A percentile compares a stretch with the other conserved stretches of the same genome.
phyloP scores from a whole-genome alignment of 1,140 invertebrate genomes.

The Babylonia areolata region DNA sequence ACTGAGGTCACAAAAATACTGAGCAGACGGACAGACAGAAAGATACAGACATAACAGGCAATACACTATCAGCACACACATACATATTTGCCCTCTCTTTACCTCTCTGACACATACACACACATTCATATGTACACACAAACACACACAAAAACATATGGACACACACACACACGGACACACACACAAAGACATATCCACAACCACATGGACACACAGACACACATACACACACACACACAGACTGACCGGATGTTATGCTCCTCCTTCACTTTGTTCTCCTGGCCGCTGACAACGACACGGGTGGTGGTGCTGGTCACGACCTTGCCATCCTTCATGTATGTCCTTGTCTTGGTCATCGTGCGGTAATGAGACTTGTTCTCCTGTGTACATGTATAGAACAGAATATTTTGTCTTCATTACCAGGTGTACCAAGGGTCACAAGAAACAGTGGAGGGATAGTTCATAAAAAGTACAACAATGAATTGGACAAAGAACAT shows the following conservation, averaged over 20 bases:
- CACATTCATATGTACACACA: constrained; percentile 11
- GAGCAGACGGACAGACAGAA: not conserved
- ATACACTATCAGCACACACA: not conserved
- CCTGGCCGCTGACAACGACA: constrained; percentile 94
- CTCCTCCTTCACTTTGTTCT: constrained; percentile 81
- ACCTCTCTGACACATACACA: constrained; percentile 36
- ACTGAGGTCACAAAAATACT: no score
- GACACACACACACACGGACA: no score
- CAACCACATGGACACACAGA: not conserved
- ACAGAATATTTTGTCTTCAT: no score
- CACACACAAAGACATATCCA: not conserved
- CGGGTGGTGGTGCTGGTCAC: constrained; percentile 89
- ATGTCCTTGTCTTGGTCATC: constrained; percentile 94
- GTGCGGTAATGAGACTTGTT: constrained; percentile 80
- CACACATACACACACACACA: not conserved
- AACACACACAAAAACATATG: not conserved
- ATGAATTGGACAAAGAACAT: no score
- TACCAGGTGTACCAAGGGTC: no score
- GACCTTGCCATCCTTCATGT: constrained; percentile 98
- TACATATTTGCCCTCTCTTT: not conserved
- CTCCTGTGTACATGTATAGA: constrained; percentile 55
- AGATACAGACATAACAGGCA: not conserved
- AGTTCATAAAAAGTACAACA: no score
- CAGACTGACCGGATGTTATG: constrained; percentile 74
- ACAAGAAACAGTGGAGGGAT: no score